A percentile compares a stretch with the other conserved stretches of the same genome.
These are phyloP conservation scores for Drosophila eohydei DNA, from an alignment of 2,888 invertebrate genomes.

Conservation along the genomic window DNA sequence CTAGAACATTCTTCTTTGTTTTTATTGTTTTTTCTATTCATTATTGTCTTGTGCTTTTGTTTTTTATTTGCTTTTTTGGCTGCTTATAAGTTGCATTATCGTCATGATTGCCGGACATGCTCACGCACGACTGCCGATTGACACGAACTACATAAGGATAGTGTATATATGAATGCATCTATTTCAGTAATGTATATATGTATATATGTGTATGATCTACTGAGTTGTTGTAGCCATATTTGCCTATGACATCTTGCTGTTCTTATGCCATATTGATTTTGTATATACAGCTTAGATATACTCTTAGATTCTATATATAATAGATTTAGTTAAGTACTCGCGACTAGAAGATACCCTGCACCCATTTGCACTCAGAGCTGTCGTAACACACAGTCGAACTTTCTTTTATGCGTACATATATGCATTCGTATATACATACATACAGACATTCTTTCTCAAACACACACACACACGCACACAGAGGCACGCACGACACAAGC, in stretches of 20 bases:
- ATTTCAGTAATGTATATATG: background rate
- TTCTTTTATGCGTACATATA: constrained; percentile 1
- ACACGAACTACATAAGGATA: background rate
- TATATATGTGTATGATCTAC: background rate
- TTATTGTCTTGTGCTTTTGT: background rate
- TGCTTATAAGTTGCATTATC: background rate
- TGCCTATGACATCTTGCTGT: background rate
- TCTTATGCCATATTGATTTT: background rate
- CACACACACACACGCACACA: background rate
- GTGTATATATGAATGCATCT: background rate
- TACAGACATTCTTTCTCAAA: constrained; percentile 1
- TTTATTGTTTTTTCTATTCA: background rate
- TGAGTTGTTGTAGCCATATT: background rate
- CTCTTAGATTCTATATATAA: background rate
- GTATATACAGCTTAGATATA: background rate
- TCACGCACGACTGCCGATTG: background rate
- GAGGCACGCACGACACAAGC: constrained; percentile 3
- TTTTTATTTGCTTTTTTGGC: background rate
- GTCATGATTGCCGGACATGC: background rate
- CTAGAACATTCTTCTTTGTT: background rate
- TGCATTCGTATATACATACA: background rate
- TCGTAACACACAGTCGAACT: constrained; percentile 6
- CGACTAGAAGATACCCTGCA: background rate
- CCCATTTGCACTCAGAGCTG: background rate
- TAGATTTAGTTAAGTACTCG: background rate